Percentiles rank a stretch among this genome's conserved stretches.
Evolutionary conservation across 2,797 vertebrate genomes (phyloP).

Genomic region (Erethizon dorsatum): DNA sequence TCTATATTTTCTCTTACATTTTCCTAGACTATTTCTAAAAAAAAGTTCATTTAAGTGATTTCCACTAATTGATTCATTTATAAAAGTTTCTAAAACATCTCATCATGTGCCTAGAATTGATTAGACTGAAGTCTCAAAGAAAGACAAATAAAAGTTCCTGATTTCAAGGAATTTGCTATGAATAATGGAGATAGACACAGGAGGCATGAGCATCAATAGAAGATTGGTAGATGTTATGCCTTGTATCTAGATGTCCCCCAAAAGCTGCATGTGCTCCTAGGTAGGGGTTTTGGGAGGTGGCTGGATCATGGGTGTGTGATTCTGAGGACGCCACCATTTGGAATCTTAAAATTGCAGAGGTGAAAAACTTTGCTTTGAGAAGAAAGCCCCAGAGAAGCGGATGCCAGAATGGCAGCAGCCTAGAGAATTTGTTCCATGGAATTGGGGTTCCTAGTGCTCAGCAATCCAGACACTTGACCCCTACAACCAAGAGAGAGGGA

Average conservation of each 20-base stretch:
- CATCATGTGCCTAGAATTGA: background rate
- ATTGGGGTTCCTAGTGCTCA: too few relatives aligned
- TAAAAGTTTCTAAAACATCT: background rate
- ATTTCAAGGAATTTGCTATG: slow-evolving; percentile 1
- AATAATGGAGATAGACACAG: background rate
- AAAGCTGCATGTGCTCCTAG: too few relatives aligned
- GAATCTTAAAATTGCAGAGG: too few relatives aligned
- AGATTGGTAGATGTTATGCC: background rate
- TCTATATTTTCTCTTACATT: background rate
- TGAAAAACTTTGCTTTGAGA: too few relatives aligned
- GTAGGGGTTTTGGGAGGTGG: too few relatives aligned
- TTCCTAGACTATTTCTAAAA: background rate
- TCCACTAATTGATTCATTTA: background rate
- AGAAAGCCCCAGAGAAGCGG: too few relatives aligned
- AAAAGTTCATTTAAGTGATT: background rate
- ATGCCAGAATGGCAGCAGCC: too few relatives aligned
- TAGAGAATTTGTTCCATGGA: too few relatives aligned
- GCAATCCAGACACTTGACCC: too few relatives aligned
- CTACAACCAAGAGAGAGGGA: too few relatives aligned
- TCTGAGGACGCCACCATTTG: too few relatives aligned
- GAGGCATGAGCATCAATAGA: background rate
- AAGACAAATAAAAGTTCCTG: slow-evolving; percentile 6
- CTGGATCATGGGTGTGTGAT: too few relatives aligned
- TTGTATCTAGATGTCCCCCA: background rate
- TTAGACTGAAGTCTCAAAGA: background rate